phyloP scores from a whole-genome alignment of 2,113 vertebrate genomes.

The Ranitomeya imitator region DNA sequence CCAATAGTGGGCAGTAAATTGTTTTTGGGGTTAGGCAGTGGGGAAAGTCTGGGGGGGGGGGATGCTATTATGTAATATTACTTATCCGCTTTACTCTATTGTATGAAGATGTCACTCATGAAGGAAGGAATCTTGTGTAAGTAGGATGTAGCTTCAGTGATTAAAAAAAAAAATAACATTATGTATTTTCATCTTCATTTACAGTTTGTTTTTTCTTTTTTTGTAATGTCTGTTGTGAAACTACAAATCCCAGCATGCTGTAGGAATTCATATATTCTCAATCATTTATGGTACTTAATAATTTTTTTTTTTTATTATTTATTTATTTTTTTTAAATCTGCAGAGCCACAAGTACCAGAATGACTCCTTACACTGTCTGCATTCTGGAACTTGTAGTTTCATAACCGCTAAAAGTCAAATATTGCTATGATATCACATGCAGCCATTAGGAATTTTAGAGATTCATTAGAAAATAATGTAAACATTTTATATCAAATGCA shows the following conservation, averaged over 20 bases:
- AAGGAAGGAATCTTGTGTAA: not conserved
- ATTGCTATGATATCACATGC: not conserved
- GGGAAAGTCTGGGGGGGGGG: no score
- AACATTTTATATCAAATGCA: not conserved
- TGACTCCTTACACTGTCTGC: not conserved
- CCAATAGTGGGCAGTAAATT: not conserved
- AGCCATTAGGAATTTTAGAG: not conserved
- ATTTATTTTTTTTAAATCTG: not conserved
- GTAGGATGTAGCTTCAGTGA: not conserved
- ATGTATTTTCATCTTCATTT: not conserved
- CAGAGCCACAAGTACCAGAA: not conserved
- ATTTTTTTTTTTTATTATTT: no score
- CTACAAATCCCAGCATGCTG: not conserved
- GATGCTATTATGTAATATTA: no score
- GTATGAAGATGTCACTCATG: no score
- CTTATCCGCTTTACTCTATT: no score
- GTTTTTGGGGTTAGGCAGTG: no score
- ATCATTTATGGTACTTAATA: not conserved
- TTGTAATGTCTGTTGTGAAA: not conserved
- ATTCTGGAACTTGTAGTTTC: not conserved
- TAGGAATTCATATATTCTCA: not conserved
- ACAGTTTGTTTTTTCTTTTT: not conserved
- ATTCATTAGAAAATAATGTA: not conserved
- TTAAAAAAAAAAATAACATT: no score
- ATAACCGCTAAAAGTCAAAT: not conserved